A percentile compares a stretch with the other conserved stretches of the same genome.
phyloP scores from a whole-genome alignment of 2,888 invertebrate genomes.

The Andrena trimmerana region DNA sequence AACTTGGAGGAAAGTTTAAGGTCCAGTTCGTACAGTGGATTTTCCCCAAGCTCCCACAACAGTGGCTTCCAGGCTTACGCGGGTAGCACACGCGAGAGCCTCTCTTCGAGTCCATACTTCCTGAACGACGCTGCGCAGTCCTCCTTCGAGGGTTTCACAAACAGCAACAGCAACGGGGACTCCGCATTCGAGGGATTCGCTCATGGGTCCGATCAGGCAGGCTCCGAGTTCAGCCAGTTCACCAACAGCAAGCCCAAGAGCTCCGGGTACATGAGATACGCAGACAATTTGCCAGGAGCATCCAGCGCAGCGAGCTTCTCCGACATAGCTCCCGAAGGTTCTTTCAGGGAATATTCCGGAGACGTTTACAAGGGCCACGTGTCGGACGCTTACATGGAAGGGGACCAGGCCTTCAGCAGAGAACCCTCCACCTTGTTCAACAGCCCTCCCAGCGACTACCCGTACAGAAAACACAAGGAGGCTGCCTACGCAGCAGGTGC shows the following conservation, averaged over 20 bases:
- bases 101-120: constrained; percentile 66
- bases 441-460: constrained; percentile 56
- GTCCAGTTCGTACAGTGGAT: constrained; percentile 64
- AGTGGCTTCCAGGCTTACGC: constrained; percentile 56
- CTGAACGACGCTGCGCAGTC: constrained; percentile 59
- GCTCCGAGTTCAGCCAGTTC: constrained; percentile 51
- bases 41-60: constrained; percentile 60
- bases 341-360: constrained; percentile 44
- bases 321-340: constrained; percentile 28
- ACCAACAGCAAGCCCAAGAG: constrained; percentile 31
- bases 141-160: constrained; percentile 63
- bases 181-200: constrained; percentile 55
- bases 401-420: constrained; percentile 44
- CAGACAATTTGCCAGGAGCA: constrained; percentile 41
- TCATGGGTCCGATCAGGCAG: constrained; percentile 47
- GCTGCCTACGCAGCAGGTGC: constrained; percentile 28
- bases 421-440: constrained; percentile 57
- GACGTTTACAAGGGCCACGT: constrained; percentile 24
- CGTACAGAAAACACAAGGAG: constrained; percentile 66
- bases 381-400: constrained; percentile 37
- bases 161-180: constrained; percentile 64
- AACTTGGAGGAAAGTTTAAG: constrained; percentile 52
- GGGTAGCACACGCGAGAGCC: constrained; percentile 50
- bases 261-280: constrained; percentile 33
- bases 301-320: constrained; percentile 46